Conservation (phyloP, 2,797 vertebrate genomes). For the Sebastiscus albofasciatus region DNA sequence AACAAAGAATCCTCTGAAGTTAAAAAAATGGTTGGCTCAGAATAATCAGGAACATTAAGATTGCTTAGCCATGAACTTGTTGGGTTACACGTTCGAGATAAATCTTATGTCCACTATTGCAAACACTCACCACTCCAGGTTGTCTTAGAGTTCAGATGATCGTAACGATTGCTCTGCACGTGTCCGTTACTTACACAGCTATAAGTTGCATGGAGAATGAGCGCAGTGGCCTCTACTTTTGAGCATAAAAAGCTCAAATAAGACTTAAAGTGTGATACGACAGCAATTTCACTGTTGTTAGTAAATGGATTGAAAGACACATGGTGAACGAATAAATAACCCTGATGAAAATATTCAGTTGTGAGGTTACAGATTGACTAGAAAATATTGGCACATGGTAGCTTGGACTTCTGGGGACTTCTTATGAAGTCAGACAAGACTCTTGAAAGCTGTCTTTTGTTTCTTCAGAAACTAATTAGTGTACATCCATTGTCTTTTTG, state of each 20-base stretch:
- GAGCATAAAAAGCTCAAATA: constrained; percentile 1
- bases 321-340: constrained; percentile 66
- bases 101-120: background rate
- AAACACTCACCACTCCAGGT: background rate
- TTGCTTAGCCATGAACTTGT: constrained; percentile 19
- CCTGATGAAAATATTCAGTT: constrained; percentile 63
- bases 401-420: constrained; percentile 60
- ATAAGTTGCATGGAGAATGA: background rate
- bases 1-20: constrained; percentile 14
- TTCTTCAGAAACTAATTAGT: constrained; percentile 55
- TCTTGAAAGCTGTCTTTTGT: constrained; percentile 51
- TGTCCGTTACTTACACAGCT: background rate
- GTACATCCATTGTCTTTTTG: constrained; percentile 65
- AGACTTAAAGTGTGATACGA: constrained; percentile 11
- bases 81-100: background rate
- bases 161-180: background rate
- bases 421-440: constrained; percentile 63
- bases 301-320: constrained; percentile 64
- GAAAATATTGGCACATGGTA: constrained; percentile 72
- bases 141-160: background rate
- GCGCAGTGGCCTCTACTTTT: background rate
- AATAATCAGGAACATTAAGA: constrained; percentile 46
- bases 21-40: constrained; percentile 33
- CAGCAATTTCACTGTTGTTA: constrained; percentile 16
- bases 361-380: constrained; percentile 58